Base-by-base conservation (phyloP, 1,140 invertebrate species). In the Heliconius melpomene region DNA sequence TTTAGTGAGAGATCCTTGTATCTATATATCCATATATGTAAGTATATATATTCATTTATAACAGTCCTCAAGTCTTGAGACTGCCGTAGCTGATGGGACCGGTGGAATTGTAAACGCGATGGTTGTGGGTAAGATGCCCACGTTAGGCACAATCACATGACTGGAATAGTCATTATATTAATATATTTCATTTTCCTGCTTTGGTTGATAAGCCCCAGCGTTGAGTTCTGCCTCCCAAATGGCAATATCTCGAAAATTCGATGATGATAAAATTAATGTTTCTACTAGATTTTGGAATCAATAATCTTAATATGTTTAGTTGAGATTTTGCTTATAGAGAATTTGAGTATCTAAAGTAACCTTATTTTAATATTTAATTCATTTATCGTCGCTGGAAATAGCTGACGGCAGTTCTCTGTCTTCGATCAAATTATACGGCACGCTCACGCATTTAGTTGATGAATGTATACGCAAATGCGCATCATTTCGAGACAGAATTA, bases 331-430 rank as follows among this genome's bases (percentile, higher is more conserved):
- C 23, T 77, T 66, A 9, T 57, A 8, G 36, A 40, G 16, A 74
- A 60, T 29, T 52, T 29, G 71, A 78, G 76, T 54, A 40, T 71
- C 77, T 73, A 76, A n/a, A 66, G 71, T 76, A 76, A 80, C 71
- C 80, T 83, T 84, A 87, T 88, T 87, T 85, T 82, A 88, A 88
- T 88, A 90, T 85, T 86, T 85, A 87, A 89, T 88, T 87, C 86
- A 86, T 84, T 89, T 86, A 83, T 85, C 85, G 83, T 81, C 84
- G 85, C 84, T 85, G 75, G 54, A 80, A 89, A 86, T 81, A 83
- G 89, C 87, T 88, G 88, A 88, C 84, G 87, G 83, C 83, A 84
- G 87, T 84, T 78, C 85, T 88, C 89, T 87, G 89, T 88, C 89
- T 32, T 32, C 32, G 32, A 32, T 32, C 32, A 32, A 32, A 90